A percentile compares a stretch with the other conserved stretches of the same genome.
Evolutionary conservation across 2,888 invertebrate species (phyloP).

Genomic region (Nezara viridula): DNA sequence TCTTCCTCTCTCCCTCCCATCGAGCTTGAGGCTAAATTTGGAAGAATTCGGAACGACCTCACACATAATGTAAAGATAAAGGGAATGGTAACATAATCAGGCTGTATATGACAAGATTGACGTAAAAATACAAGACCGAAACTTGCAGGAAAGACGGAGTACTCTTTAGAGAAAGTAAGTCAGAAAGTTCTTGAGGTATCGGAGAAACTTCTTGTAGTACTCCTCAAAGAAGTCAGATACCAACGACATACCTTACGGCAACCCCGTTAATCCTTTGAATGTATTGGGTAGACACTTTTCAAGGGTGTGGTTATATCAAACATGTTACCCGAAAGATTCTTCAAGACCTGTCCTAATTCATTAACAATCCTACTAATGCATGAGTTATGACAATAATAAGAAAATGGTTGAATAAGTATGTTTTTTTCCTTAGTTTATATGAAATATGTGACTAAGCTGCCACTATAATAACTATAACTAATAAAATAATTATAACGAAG

Average conservation of each 20-base stretch:
- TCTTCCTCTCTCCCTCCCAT: too few species aligned
- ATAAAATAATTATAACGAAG: too few species aligned
- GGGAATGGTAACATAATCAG: too few species aligned
- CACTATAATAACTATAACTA: too few species aligned
- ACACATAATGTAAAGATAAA: too few species aligned
- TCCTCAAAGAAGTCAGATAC: slow-evolving; percentile 16
- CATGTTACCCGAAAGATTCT: not conserved
- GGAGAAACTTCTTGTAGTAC: slow-evolving; percentile 11
- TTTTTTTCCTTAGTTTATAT: too few species aligned
- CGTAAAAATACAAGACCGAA: not conserved
- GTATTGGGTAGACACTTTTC: not conserved
- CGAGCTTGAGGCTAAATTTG: too few species aligned
- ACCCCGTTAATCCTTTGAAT: not conserved
- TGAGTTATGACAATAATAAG: too few species aligned
- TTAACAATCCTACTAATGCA: too few species aligned
- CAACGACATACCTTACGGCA: not conserved
- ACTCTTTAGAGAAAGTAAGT: slow-evolving; percentile 26
- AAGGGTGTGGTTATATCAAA: not conserved
- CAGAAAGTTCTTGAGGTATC: slow-evolving; percentile 34
- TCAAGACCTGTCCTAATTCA: not conserved
- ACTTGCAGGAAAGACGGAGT: not conserved
- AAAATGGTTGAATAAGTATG: too few species aligned
- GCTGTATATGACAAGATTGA: not conserved
- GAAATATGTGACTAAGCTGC: too few species aligned
- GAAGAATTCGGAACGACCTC: too few species aligned